Evolutionary conservation across 2,113 vertebrate species (phyloP).

Genomic region (Otus sunia): DNA sequence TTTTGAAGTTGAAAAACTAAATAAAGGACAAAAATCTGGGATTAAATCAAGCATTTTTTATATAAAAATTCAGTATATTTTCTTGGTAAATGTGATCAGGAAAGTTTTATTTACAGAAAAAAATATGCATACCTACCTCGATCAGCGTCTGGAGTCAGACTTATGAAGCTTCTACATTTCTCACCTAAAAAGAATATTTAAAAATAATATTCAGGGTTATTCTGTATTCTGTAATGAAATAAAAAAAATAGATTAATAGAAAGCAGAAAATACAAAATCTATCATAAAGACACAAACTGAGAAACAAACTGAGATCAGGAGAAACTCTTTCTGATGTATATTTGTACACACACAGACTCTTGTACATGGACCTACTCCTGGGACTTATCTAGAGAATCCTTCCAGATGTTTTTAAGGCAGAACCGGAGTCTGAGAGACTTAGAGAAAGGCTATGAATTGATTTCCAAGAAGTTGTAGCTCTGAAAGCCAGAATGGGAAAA

Average conservation of each 20-base stretch:
- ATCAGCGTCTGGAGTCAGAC: constrained; percentile 84
- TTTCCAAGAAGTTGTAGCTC: neutral
- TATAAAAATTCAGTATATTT: neutral
- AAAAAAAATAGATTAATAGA: neutral
- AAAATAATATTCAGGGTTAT: neutral
- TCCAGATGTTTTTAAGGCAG: neutral
- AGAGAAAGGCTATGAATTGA: neutral
- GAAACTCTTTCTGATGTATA: neutral
- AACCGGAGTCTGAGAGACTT: neutral
- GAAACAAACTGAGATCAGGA: neutral
- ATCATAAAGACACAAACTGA: neutral
- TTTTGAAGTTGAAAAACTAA: neutral
- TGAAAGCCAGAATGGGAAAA: neutral
- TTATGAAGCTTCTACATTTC: constrained; percentile 86
- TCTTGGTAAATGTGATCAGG: neutral
- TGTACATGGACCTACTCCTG: neutral
- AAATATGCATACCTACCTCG: constrained; percentile 74
- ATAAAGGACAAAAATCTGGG: neutral
- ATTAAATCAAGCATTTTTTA: neutral
- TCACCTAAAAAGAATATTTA: constrained; percentile 84
- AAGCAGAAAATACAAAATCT: neutral
- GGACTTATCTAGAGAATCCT: neutral
- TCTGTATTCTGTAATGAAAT: neutral
- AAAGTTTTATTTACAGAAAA: neutral
- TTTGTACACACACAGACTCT: neutral